Evolutionary conservation across 2,888 invertebrate species (phyloP), one percentile per base, ranked within the genome.

Genomic region (Thymelicus lineola): DNA sequence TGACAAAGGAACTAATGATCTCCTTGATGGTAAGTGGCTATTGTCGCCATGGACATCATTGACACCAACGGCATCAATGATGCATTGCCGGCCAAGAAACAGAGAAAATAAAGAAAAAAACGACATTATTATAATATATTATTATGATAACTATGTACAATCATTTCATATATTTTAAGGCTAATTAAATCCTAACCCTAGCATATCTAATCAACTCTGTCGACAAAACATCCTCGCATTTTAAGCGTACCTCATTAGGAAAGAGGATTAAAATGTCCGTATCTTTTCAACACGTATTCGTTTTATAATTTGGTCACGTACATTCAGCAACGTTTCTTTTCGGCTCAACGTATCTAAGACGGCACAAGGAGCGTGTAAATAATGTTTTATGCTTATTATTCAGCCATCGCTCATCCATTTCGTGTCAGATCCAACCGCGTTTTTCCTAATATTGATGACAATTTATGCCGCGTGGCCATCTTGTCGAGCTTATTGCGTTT

Each of bases 401-500:
- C 59, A 45, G 45, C 36, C 64, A 62, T 70, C 64, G 70, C 64
- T 70, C 71, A 75, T 73, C 73, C 65, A 65, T 73, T 71, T 64
- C 62, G 53, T 71, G 75, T 75, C 75, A 75, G 62, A 68, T 45
- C 53, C 76, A 74, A 66, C 59, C 72, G 66, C 63, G 72, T 77
- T 76, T 75, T 73, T 72, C 71, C 71, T 73, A 72, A 75, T 74
- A 75, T 68, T 74, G 73, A 75, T 75, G 70, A 76, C 73, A 70
- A 76, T 80, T 77, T 79, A 79, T 78, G 75, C 67, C 59, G 64
- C 46, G 74, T 72, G 65, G 73, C 72, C 66, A 75, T 77, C 74
- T 79, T 75, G 76, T 57, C 62, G 57, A 72, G 75, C 74, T 70
- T 71, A 70, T 73, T 74, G 69, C 72, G 68, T 69, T 74, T 76